Conservation (phyloP, 2,797 vertebrate species). For the Craterocephalus amniculus region DNA sequence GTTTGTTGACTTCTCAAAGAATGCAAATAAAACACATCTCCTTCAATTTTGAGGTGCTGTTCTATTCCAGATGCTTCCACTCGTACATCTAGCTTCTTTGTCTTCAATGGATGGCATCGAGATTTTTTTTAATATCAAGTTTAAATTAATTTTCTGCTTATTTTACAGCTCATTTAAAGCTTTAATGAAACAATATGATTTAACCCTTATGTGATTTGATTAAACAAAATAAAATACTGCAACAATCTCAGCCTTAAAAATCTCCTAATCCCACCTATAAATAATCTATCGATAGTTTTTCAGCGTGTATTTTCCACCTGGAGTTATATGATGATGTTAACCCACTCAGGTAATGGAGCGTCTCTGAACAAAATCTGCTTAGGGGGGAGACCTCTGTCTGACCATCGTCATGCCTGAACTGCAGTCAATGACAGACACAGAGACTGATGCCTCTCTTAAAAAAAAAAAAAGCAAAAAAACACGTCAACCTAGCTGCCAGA, state of each 20-base stretch:
- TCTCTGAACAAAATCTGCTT: slow-evolving; percentile 46
- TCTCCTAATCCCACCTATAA: slow-evolving; percentile 8
- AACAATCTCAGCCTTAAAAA: slow-evolving; percentile 17
- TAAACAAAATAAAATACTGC: slow-evolving; percentile 21
- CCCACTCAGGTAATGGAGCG: slow-evolving; percentile 68
- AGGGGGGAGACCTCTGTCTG: slow-evolving; percentile 65
- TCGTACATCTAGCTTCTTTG: slow-evolving; percentile 19
- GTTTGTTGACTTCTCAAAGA: slow-evolving; percentile 43
- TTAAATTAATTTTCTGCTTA: neutral
- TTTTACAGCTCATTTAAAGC: neutral
- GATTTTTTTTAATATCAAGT: neutral
- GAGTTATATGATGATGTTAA: slow-evolving; percentile 63
- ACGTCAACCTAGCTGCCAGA: slow-evolving; percentile 23
- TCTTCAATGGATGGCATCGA: slow-evolving; percentile 13
- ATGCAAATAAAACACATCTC: slow-evolving; percentile 54
- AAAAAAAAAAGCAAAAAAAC: slow-evolving; percentile 27
- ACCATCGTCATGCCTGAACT: slow-evolving; percentile 67
- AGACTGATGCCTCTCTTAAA: slow-evolving; percentile 35
- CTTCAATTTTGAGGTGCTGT: slow-evolving; percentile 27
- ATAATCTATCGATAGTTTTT: slow-evolving; percentile 31
- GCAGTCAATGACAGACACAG: slow-evolving; percentile 66
- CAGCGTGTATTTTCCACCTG: slow-evolving; percentile 59
- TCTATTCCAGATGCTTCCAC: slow-evolving; percentile 19
- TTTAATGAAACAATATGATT: neutral
- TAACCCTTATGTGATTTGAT: slow-evolving; percentile 31